phyloP scores from a whole-genome alignment of 2,888 invertebrate genomes.

The Agrochola lota region DNA sequence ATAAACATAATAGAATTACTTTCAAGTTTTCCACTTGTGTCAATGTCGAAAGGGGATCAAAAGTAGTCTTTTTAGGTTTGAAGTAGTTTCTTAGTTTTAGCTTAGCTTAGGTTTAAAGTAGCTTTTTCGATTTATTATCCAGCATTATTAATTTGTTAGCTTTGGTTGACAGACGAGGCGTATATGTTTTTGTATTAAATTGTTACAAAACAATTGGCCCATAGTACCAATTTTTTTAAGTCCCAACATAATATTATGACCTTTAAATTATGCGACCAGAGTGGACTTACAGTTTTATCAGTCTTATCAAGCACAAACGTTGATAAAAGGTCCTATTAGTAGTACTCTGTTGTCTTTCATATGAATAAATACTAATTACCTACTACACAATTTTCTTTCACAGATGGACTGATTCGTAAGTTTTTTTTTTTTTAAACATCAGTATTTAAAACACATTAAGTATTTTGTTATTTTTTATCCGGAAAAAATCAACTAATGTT shows the following conservation, averaged over 20 bases:
- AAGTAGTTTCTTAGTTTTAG: too few relatives aligned
- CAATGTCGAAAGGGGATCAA: background rate
- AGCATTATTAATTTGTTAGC: background rate
- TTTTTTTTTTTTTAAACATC: too few relatives aligned
- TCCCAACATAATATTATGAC: background rate
- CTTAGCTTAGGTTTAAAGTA: too few relatives aligned
- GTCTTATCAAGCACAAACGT: background rate
- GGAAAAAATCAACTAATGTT: too few relatives aligned
- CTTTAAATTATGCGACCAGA: background rate
- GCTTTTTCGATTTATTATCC: background rate
- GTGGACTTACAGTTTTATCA: background rate
- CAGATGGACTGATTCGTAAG: background rate
- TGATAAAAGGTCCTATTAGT: background rate
- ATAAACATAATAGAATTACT: constrained; percentile 37
- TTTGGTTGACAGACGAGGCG: background rate
- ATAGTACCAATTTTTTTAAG: background rate
- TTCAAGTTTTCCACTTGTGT: background rate
- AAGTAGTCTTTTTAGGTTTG: background rate
- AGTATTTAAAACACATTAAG: background rate
- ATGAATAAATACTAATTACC: background rate
- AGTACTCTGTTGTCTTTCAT: background rate
- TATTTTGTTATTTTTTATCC: background rate
- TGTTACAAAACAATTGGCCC: background rate
- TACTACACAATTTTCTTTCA: background rate
- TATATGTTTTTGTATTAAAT: background rate